phyloP scores from a whole-genome alignment of 2,888 invertebrate genomes.

The Ypsolopha sequella region DNA sequence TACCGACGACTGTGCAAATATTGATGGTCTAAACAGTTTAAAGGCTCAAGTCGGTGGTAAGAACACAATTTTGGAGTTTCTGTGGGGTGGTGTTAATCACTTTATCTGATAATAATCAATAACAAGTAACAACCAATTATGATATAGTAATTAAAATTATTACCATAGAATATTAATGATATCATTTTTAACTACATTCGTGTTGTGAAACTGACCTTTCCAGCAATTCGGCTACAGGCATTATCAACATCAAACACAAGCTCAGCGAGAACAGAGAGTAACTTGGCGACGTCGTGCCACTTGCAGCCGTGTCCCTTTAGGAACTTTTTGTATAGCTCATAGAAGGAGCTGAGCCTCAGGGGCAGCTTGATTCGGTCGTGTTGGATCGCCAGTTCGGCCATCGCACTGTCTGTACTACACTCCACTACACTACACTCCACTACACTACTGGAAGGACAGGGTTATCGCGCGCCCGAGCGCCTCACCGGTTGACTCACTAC shows the following conservation, averaged over 20 bases:
- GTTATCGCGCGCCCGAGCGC: conserved; percentile 41
- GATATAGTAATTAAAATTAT: too few relatives aligned
- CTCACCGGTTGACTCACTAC: conserved; percentile 49
- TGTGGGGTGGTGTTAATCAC: too few relatives aligned
- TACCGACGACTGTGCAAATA: too few relatives aligned
- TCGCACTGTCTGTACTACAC: conserved; percentile 32
- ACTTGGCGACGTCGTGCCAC: conserved; percentile 62
- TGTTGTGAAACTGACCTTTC: conserved; percentile 15
- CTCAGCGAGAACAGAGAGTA: conserved; percentile 52
- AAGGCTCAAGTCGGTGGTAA: too few relatives aligned
- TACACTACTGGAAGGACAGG: background rate
- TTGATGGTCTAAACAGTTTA: too few relatives aligned
- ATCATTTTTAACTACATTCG: too few relatives aligned
- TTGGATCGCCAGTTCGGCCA: conserved; percentile 49
- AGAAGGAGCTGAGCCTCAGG: conserved; percentile 47
- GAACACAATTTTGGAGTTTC: too few relatives aligned
- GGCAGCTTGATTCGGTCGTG: conserved; percentile 36
- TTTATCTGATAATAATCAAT: too few relatives aligned
- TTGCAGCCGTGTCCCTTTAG: conserved; percentile 62
- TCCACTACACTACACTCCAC: conserved; percentile 21
- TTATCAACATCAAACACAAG: conserved; percentile 60
- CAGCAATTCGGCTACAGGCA: conserved; percentile 44
- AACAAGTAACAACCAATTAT: too few relatives aligned
- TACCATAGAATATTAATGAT: too few relatives aligned
- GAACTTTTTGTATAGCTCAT: conserved; percentile 57